These are phyloP conservation scores for Ceryle rudis DNA, from an alignment of 2,797 vertebrate genomes.

Conservation along the genomic window DNA sequence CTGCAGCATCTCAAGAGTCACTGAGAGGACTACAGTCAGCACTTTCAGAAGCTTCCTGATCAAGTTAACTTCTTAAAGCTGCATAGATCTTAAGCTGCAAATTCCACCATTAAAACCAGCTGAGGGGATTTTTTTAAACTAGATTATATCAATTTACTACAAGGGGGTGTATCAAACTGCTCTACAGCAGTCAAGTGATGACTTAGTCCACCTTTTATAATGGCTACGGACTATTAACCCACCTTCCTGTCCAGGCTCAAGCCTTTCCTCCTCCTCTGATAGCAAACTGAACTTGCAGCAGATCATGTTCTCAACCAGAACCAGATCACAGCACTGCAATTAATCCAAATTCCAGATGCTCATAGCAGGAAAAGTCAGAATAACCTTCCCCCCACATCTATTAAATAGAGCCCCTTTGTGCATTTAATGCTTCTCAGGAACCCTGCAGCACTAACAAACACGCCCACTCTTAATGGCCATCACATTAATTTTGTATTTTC, in stretches of 20 bases:
- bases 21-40: background rate
- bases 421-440: background rate
- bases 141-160: background rate
- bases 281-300: background rate
- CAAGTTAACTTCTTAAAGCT: background rate
- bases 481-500: background rate
- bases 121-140: background rate
- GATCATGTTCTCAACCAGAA: background rate
- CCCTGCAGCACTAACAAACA: background rate
- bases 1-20: background rate
- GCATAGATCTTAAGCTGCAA: background rate
- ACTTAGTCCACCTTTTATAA: background rate
- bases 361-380: accelerated
- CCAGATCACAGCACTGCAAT: background rate
- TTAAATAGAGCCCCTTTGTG: background rate
- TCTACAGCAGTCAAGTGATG: background rate
- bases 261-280: accelerated
- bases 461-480: background rate
- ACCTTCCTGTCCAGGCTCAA: background rate
- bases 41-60: background rate
- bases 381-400: background rate
- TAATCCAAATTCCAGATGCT: background rate
- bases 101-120: background rate
- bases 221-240: background rate
- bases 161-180: background rate